Evolutionary conservation across 1,140 invertebrate genomes (phyloP), one percentile per base, ranked within the genome.

Genomic region (Caenorhabditis brenneri): DNA sequence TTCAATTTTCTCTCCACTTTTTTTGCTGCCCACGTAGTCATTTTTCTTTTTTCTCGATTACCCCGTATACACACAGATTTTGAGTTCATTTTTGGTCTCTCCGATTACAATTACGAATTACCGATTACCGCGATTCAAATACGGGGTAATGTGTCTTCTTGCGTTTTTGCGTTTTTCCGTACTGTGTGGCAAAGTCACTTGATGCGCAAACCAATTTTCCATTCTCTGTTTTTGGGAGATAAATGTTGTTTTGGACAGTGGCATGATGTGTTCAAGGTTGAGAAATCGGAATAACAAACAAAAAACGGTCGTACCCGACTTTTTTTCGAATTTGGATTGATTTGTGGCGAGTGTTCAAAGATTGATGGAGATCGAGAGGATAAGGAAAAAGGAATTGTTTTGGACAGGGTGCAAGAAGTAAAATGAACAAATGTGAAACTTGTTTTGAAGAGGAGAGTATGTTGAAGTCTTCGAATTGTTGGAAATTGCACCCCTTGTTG

Each of bases 191-290:
- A 74, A 42, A 42, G 65, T 74, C 65, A 74, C 65, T 74, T 74
- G 65, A 74, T 74, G 65, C 65, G 65, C 65, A 74, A 74, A 74
- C 65, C 65, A 74, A 74, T 74, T 74, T 74, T 36, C 29, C 42
- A 24, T 46, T 36, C 65, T 9, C 2, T 19, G 5, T 42, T 74
- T 74, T 74, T 42, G 24, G 65, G 36, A 24, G 42, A 39, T 33
- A 42, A 74, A 65, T 33, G 65, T 74, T 74, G 65, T 74, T 74
- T 74, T 74, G 65, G 36, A 12, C n/a, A 74, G 36, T 42, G 65
- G 36, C 65, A 74, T 74, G 65, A 74, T 74, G 65, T 36, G 58
- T 39, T 74, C 65, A 74, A 74, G 65, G 65, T 74, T 42, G 36
- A n/a, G 42, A 74, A 74, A 3, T 24, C n/a, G 33, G n/a, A 42